Percentiles rank a stretch among this genome's conserved stretches.
These are phyloP conservation scores for Leuciscus waleckii DNA, from an alignment of 2,797 vertebrate species.

Conservation along the genomic window DNA sequence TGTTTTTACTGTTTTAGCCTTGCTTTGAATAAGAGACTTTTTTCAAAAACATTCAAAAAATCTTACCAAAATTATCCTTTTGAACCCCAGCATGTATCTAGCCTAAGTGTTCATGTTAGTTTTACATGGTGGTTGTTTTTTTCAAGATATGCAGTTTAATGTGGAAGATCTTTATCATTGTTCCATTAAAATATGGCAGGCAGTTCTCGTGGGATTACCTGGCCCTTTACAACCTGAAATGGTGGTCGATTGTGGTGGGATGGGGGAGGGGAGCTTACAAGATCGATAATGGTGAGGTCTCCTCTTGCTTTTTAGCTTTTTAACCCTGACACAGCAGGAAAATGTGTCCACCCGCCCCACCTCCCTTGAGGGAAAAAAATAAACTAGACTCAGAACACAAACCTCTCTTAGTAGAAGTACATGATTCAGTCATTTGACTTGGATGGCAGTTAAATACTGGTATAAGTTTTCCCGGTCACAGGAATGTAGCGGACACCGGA, in stretches of 20 bases:
- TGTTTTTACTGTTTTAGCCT: not conserved
- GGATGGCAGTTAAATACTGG: not conserved
- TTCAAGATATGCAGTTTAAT: not conserved
- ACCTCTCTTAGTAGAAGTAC: not conserved
- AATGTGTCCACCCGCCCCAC: conserved; percentile 44
- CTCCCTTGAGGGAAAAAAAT: conserved; percentile 19
- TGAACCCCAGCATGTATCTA: too few relatives aligned
- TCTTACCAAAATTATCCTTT: not conserved
- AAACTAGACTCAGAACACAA: conserved; percentile 21
- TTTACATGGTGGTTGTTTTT: not conserved
- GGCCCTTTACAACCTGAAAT: conserved; percentile 65
- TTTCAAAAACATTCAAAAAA: not conserved
- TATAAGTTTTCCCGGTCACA: not conserved
- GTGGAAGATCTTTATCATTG: conserved; percentile 2
- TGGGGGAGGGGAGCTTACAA: conserved; percentile 57
- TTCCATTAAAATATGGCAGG: conserved; percentile 39
- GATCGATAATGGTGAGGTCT: conserved; percentile 58
- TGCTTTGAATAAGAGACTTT: not conserved
- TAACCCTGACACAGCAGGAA: conserved; percentile 59
- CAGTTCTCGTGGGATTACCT: conserved; percentile 37
- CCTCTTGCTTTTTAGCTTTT: conserved; percentile 54
- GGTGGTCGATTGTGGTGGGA: conserved; percentile 55
- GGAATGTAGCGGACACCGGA: not conserved
- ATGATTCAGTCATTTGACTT: conserved; percentile 3
- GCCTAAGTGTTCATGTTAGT: not conserved